These are phyloP conservation scores for Lepidotrigona ventralis DNA, from an alignment of 1,140 invertebrate species.

Conservation along the genomic window DNA sequence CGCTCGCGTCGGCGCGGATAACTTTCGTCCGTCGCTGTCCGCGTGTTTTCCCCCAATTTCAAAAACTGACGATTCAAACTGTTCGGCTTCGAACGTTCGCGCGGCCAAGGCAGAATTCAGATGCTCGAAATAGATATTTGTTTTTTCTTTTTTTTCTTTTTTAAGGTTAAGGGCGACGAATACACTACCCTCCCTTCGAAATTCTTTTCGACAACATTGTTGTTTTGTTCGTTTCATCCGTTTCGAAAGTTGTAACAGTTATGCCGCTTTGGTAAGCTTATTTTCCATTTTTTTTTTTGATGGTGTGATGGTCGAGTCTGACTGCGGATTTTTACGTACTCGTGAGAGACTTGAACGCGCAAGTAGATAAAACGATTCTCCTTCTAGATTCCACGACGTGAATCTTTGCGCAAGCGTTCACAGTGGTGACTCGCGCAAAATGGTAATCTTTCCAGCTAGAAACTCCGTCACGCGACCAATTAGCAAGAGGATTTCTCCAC, in stretches of 20 bases:
- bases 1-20: constrained; percentile 14
- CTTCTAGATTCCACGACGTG: no score
- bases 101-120: no score
- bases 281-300: no score
- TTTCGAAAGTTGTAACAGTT: no score
- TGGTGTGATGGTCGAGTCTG: no score
- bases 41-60: not conserved
- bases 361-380: no score
- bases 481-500: not conserved
- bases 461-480: not conserved
- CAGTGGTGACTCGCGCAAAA: not conserved
- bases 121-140: not conserved
- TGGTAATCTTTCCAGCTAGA: not conserved
- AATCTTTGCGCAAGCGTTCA: no score
- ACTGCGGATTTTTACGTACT: no score
- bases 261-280: no score
- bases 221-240: no score
- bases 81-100: not conserved
- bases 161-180: not conserved
- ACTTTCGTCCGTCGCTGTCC: constrained; percentile 17
- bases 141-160: not conserved
- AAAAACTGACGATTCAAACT: not conserved
- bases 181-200: not conserved
- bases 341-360: no score
- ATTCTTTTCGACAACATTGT: no score